A percentile compares a stretch with the other conserved stretches of the same genome.
Conservation (phyloP, 2,797 vertebrate species). For the Sphenodon punctatus region DNA sequence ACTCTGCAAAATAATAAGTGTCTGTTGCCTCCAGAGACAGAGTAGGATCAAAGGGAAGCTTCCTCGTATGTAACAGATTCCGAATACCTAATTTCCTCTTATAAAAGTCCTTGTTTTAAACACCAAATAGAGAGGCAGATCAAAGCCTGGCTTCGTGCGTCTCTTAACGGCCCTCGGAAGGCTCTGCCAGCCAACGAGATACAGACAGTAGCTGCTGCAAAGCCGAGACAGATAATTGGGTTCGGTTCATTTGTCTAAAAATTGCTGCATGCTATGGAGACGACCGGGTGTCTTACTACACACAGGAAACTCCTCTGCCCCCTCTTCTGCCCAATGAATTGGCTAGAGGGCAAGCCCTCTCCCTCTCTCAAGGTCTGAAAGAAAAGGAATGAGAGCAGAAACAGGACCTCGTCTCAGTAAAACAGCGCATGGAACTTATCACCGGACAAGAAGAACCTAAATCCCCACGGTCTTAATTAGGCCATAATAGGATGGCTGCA, state of each 20-base stretch:
- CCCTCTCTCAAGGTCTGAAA: not conserved
- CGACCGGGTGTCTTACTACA: not conserved
- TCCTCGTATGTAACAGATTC: slow-evolving; percentile 55
- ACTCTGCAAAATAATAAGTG: slow-evolving; percentile 52
- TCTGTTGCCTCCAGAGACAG: slow-evolving; percentile 57
- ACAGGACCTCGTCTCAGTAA: not conserved
- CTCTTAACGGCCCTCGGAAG: slow-evolving; percentile 63
- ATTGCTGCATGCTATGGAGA: not conserved
- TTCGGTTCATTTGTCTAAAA: slow-evolving; percentile 32
- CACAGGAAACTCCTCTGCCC: not conserved
- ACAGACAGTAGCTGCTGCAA: not conserved
- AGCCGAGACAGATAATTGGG: slow-evolving; percentile 38
- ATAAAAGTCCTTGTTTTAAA: slow-evolving; percentile 71
- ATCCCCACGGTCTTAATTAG: slow-evolving; percentile 11
- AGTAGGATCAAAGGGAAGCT: slow-evolving; percentile 62
- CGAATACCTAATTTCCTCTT: slow-evolving; percentile 71
- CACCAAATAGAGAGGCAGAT: slow-evolving; percentile 67
- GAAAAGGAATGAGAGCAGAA: not conserved
- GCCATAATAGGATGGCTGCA: not conserved
- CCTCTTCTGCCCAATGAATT: no score
- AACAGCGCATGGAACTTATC: not conserved
- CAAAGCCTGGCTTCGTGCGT: slow-evolving; percentile 63
- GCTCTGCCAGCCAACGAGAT: slow-evolving; percentile 6
- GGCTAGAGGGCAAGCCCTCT: accelerated
- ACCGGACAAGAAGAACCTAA: not conserved